Base-by-base conservation (phyloP, 2,797 vertebrate genomes). In the Ctenopoma multispine region DNA sequence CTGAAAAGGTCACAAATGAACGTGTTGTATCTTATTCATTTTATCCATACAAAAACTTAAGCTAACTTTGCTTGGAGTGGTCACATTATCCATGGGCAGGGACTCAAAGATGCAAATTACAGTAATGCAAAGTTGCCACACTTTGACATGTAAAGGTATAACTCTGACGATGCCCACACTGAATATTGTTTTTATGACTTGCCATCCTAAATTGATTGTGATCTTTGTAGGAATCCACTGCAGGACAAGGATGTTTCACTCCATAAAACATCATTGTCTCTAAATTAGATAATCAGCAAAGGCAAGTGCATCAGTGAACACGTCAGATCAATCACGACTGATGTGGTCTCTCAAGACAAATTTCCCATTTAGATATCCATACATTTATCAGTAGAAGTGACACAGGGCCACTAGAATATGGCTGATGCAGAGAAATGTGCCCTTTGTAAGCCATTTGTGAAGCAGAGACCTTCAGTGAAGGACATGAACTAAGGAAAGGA, bases 361-460 rank as follows among this genome's bases (percentile, higher is more conserved):
- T 92, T 86, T 83, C 69, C 80, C 93, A 91, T 92, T 90, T 79
- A 91, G 49, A 83, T 57, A 51, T 75, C 69, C 77, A 74, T 66
- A 51, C 69, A 80, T 86, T 79, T 72, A 82, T 91, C 71, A 78
- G 58, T 56, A 41, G 49, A 41, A 40, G 65, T 49, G 77, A 80
- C 64, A 51, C 56, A 34, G 38, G 47, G 55, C 43, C 65, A 68
- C 63, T 46, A 23, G 56, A 75, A 89, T 63, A 76, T 85, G 69
- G 73, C 34, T 49, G 53, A 66, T 46, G 24, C 34, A 40, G 75
- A 78, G 40, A 78, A 78, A 87, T 61, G 46, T 69, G 41, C 21
- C 59, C 59, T 79, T 83, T 66, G 57, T 78, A 60, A 85, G 82
- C 24, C 31, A 36, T 64, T 66, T 84, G 63, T 49, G 3, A 80